Evolutionary conservation across 2,888 invertebrate genomes (phyloP).

Genomic region (Muscina levida): DNA sequence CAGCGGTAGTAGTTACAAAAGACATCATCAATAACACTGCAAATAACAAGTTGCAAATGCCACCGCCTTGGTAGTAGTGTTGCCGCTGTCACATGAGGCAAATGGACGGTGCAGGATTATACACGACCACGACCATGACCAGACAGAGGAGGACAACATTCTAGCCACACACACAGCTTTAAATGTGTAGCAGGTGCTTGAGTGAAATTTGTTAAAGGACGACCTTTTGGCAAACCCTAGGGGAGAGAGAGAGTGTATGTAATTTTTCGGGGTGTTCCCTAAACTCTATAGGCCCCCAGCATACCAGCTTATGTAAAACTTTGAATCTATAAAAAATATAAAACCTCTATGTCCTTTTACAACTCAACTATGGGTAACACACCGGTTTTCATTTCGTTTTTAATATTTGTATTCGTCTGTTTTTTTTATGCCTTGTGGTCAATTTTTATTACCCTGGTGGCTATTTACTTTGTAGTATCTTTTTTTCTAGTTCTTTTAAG

Average conservation of each 20-base stretch:
- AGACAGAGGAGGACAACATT: background rate
- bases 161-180: background rate
- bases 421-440: conserved; percentile 49
- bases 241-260: no score
- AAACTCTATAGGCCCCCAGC: no score
- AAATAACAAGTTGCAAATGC: background rate
- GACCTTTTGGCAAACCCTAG: no score
- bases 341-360: no score
- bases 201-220: conserved; percentile 22
- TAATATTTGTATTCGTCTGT: no score
- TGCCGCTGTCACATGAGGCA: background rate
- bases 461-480: background rate
- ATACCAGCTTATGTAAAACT: no score
- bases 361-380: no score
- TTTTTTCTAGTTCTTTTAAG: background rate
- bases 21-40: conserved; percentile 7
- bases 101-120: no score
- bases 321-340: no score
- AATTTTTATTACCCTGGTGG: conserved; percentile 37
- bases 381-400: conserved; percentile 7
- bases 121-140: no score
- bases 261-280: no score
- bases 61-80: background rate
- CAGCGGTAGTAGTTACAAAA: background rate
- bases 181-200: conserved; percentile 50